These are phyloP conservation scores for Cairina moschata DNA, from an alignment of 2,113 vertebrate species.

Conservation along the genomic window DNA sequence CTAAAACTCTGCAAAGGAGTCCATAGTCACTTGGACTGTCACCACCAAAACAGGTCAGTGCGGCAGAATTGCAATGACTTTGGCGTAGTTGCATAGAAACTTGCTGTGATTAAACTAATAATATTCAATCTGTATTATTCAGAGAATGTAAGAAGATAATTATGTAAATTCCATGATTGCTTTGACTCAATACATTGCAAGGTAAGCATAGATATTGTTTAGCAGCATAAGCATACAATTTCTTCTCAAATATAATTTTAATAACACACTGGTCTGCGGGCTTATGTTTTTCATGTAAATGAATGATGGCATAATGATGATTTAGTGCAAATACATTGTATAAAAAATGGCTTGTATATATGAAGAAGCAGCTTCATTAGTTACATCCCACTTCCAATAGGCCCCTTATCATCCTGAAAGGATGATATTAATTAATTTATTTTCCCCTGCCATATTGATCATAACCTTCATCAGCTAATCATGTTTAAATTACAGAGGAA, in stretches of 20 bases:
- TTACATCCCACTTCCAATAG: conserved; percentile 73
- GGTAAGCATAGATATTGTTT: neutral
- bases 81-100: neutral
- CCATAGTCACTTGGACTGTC: neutral
- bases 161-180: neutral
- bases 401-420: conserved; percentile 78
- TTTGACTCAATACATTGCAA: neutral
- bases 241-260: conserved; percentile 42
- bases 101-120: neutral
- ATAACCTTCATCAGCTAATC: conserved; percentile 83
- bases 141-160: neutral
- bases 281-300: conserved; percentile 64
- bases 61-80: neutral
- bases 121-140: neutral
- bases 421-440: conserved; percentile 82
- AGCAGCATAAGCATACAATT: neutral
- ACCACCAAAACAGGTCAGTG: neutral
- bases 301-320: conserved; percentile 64
- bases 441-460: conserved; percentile 78
- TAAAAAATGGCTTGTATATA: conserved; percentile 69
- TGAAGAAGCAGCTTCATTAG: conserved; percentile 74
- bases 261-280: conserved; percentile 46
- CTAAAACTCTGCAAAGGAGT: neutral
- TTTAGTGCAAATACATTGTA: conserved; percentile 48
- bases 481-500: conserved; percentile 80